Percentiles rank a stretch among this genome's conserved stretches.
Conservation (phyloP, 2,888 invertebrate species). For the Steinernema carpocapsae region DNA sequence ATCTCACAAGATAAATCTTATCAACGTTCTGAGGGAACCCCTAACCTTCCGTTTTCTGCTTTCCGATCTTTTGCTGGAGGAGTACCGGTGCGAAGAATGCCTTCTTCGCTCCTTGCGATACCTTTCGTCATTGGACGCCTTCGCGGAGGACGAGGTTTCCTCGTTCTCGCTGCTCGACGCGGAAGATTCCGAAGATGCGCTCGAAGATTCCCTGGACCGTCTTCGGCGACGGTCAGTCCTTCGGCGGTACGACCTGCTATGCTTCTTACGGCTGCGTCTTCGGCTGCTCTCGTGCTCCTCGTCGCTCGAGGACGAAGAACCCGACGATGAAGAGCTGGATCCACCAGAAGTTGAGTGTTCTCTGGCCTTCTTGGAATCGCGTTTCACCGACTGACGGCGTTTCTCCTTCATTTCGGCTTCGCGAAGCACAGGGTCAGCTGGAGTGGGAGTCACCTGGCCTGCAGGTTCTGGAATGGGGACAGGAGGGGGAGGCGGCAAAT, state of each 20-base stretch:
- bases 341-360: background rate
- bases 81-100: background rate
- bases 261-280: conserved; percentile 25
- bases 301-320: conserved; percentile 11
- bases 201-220: background rate
- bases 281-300: conserved; percentile 6
- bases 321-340: background rate
- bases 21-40: background rate
- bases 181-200: conserved; percentile 13
- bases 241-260: background rate
- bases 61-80: background rate
- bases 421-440: conserved; percentile 1
- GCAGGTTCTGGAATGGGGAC: conserved; percentile 4
- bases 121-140: background rate
- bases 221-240: background rate
- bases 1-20: background rate
- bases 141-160: background rate
- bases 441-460: conserved; percentile 18
- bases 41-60: conserved; percentile 12
- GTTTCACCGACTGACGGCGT: background rate
- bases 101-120: conserved; percentile 7
- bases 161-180: background rate
- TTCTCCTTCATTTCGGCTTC: conserved; percentile 7
- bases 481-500: conserved; percentile 14
- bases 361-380: background rate